Conservation (phyloP, 2,888 invertebrate species). For the Yponomeuta malinellus region DNA sequence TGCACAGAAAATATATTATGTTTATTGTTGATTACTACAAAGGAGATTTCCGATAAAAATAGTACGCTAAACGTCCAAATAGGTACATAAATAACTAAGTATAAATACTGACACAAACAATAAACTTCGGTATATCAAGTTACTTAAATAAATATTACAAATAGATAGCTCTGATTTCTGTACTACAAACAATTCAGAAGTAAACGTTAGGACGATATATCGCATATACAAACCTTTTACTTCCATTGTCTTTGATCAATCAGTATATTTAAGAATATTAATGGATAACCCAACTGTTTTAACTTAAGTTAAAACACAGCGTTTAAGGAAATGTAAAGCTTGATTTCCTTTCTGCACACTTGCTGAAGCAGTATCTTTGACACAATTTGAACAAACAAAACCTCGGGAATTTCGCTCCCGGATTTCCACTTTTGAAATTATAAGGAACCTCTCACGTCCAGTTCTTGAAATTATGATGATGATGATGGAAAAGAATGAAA, state of each 20-base stretch:
- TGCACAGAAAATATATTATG: background rate
- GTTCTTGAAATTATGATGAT: too few species aligned
- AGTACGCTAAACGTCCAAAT: background rate
- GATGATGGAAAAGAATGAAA: too few species aligned
- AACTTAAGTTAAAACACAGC: background rate
- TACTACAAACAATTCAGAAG: too few species aligned
- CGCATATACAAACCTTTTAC: too few species aligned
- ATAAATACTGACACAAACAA: background rate
- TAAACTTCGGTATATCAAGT: too few species aligned
- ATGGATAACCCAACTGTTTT: background rate
- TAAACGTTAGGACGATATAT: too few species aligned
- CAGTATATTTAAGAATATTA: too few species aligned
- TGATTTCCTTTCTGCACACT: background rate
- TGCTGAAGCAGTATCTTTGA: background rate
- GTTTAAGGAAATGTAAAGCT: background rate
- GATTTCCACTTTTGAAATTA: background rate
- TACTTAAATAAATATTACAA: too few species aligned
- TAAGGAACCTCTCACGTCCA: background rate
- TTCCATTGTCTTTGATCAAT: too few species aligned
- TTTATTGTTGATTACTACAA: background rate
- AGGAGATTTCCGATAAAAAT: background rate
- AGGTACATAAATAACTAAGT: background rate
- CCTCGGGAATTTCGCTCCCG: background rate
- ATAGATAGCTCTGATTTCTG: too few species aligned
- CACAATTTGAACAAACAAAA: background rate